Percentiles rank a stretch among this genome's conserved stretches.
phyloP scores from a whole-genome alignment of 2,797 vertebrate genomes.

The Perodicticus potto region DNA sequence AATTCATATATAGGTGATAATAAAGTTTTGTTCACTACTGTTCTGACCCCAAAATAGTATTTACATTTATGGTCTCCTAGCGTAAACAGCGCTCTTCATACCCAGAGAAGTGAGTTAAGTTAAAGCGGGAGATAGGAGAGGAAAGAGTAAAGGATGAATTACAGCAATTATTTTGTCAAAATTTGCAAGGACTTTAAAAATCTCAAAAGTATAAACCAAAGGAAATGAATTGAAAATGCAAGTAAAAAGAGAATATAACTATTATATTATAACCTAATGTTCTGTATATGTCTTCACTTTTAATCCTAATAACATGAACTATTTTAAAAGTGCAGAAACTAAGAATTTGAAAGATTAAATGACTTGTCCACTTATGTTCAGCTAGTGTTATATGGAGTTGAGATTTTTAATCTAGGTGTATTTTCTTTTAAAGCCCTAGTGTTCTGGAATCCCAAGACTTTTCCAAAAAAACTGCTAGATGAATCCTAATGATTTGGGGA shows the following conservation, averaged over 20 bases:
- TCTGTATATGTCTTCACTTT: background rate
- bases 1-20: background rate
- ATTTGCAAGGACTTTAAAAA: background rate
- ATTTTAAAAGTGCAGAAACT: slow-evolving; percentile 1
- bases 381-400: background rate
- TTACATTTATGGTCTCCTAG: background rate
- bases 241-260: background rate
- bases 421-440: background rate
- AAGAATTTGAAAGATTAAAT: slow-evolving; percentile 25
- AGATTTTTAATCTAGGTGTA: background rate
- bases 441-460: background rate
- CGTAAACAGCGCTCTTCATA: background rate
- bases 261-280: background rate
- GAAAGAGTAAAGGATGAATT: background rate
- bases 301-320: background rate
- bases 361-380: background rate
- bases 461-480: background rate
- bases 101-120: background rate
- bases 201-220: background rate
- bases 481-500: background rate
- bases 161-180: slow-evolving; percentile 17
- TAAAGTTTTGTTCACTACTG: background rate
- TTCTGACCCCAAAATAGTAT: background rate
- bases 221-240: background rate
- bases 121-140: rapidly evolving